Evolutionary conservation across 2,797 vertebrate genomes (phyloP).

Genomic region (Manis crassicaudata): DNA sequence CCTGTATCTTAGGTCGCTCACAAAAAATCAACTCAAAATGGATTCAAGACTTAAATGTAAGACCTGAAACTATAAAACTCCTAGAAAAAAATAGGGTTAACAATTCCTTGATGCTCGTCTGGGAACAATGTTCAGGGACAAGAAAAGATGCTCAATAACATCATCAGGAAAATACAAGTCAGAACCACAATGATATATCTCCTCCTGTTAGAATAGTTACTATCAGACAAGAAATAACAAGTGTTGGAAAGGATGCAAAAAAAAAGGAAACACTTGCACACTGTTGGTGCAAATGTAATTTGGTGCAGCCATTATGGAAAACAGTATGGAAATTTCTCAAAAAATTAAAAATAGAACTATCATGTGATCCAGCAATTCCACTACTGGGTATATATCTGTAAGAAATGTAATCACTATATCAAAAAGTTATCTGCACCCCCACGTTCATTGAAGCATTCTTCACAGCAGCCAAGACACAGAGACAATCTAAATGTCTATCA

Average conservation of each 20-base stretch:
- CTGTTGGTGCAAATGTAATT: background rate
- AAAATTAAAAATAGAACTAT: background rate
- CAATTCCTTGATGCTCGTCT: background rate
- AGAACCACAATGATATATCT: background rate
- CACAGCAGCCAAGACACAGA: background rate
- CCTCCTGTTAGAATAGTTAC: background rate
- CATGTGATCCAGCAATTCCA: background rate
- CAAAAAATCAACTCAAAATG: background rate
- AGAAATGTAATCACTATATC: background rate
- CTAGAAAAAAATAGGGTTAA: background rate
- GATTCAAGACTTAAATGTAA: background rate
- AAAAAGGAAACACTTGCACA: background rate
- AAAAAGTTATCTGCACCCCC: background rate
- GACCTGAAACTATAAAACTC: background rate
- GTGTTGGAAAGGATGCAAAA: background rate
- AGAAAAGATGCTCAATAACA: background rate
- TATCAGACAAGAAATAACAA: background rate
- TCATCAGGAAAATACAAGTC: background rate
- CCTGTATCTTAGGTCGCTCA: background rate
- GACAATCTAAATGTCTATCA: background rate
- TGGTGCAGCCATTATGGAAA: background rate
- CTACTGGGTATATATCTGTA: background rate
- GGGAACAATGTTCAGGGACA: background rate
- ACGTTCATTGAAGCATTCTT: background rate
- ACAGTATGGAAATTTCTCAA: background rate